These are phyloP conservation scores for Mixornis gularis DNA, from an alignment of 2,113 vertebrate species.

Conservation along the genomic window DNA sequence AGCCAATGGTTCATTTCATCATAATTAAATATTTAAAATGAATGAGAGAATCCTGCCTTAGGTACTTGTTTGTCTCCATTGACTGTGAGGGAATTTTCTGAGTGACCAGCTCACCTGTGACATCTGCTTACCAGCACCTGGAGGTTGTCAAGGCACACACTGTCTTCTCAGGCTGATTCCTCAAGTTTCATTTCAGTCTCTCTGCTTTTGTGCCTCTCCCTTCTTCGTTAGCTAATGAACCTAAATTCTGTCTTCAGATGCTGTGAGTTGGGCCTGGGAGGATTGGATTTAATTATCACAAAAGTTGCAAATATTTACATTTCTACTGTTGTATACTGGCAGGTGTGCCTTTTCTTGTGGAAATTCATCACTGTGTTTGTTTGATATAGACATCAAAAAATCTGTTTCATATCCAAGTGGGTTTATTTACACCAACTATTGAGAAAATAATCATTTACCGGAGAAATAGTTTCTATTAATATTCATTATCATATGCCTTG, in stretches of 20 bases:
- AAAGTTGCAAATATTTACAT: constrained; percentile 38
- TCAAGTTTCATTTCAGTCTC: background rate
- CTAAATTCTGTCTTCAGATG: background rate
- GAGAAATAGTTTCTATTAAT: constrained; percentile 32
- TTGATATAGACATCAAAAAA: constrained; percentile 36
- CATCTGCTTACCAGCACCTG: background rate
- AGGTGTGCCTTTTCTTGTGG: constrained; percentile 35
- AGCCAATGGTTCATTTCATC: background rate
- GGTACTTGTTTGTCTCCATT: background rate
- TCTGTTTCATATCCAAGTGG: constrained; percentile 2
- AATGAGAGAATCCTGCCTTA: background rate
- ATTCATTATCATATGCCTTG: constrained; percentile 34
- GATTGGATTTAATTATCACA: background rate
- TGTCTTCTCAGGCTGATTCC: background rate
- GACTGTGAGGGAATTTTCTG: background rate
- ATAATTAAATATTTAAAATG: background rate
- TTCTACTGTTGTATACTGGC: background rate
- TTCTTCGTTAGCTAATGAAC: background rate
- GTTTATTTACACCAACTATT: constrained; percentile 24
- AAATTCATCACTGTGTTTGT: background rate
- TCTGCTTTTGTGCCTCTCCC: background rate
- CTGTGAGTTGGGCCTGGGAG: background rate
- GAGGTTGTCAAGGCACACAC: background rate
- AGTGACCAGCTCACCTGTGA: background rate
- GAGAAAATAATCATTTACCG: background rate